phyloP scores from a whole-genome alignment of 2,888 invertebrate species.

The Orthonychiurus folsomi region DNA sequence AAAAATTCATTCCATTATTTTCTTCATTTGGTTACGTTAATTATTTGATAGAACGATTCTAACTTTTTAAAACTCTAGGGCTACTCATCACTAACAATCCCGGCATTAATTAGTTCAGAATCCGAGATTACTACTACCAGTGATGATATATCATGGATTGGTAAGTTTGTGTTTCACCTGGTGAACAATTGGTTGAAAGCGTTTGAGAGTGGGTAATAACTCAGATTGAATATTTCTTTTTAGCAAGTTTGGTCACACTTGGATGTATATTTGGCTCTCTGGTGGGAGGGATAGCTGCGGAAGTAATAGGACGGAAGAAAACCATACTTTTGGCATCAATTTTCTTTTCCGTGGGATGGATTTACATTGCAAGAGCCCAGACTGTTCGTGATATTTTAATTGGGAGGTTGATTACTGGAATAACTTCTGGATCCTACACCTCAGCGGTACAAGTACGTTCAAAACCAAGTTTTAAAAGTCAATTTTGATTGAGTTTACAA shows the following conservation, averaged over 20 bases:
- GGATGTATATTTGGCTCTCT: slow-evolving; percentile 36
- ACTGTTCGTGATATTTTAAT: slow-evolving; percentile 33
- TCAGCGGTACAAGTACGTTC: slow-evolving; percentile 33
- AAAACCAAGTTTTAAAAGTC: neutral
- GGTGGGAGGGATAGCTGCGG: slow-evolving; percentile 30
- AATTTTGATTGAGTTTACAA: neutral
- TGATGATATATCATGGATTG: slow-evolving; percentile 38
- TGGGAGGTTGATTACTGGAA: slow-evolving; percentile 35
- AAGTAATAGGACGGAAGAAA: slow-evolving; percentile 35
- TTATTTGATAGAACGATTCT: no score
- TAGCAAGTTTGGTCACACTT: slow-evolving; percentile 34
- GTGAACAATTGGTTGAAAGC: no score
- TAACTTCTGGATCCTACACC: slow-evolving; percentile 37
- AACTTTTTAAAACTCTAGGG: no score
- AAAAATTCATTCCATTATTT: no score
- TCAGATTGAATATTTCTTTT: no score
- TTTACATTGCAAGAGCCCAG: slow-evolving; percentile 22
- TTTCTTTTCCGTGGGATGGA: slow-evolving; percentile 35
- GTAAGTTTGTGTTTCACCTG: no score
- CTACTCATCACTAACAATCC: slow-evolving; percentile 35
- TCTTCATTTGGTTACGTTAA: no score
- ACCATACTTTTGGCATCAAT: slow-evolving; percentile 35
- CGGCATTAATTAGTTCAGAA: slow-evolving; percentile 24
- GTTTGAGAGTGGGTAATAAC: no score
- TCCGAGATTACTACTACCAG: slow-evolving; percentile 28